Evolutionary conservation across 2,888 invertebrate species (phyloP), one percentile per base, ranked within the genome.

Genomic region (Chrysolina haemoptera): DNA sequence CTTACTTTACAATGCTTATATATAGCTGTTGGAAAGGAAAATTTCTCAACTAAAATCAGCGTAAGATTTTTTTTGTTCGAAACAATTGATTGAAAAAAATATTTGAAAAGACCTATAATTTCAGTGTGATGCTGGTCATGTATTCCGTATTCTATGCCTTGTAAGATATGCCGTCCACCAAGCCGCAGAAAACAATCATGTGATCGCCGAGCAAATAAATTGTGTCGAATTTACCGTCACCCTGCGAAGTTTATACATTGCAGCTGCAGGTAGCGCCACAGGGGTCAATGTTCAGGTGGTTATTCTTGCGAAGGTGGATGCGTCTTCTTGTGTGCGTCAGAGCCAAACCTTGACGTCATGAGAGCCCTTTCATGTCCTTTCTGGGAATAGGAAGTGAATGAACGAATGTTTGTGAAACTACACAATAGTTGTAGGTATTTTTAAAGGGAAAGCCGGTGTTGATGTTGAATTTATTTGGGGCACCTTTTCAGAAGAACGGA

Each of bases 281-380:
- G 20, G 64, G 70, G 70, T 71, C 70, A 71, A 59, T 16, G 70
- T 65, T 65, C 70, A 65, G 70, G 70, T 71, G 70, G 65, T 46
- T 59, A 71, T 66, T 64, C 41, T 50, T 50, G 53, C 20, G 46
- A 27, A 41, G 46, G 67, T 43, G 48, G 66, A 63, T 62, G 43
- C 27, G 48, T 67, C 66, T 67, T 43, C 46, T 14, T 40, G 62
- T 35, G 48, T 27, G 35, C 59, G 59, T 68, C 46, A 71, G 67
- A 71, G 59, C 48, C 48, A 22, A 27, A 27, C 27, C 4, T 20
- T 18, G 62, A 50, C 67, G 71, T 53, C 53, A 20, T 14, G 43
- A 12, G 5, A 14, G 12, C 14, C 14, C 43, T 12, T 14, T 43
- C 4, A 18, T 50, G 27, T 48, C 59, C 20, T 43, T 66, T 18